phyloP scores from a whole-genome alignment of 2,888 invertebrate genomes.

The Nephrotoma flavescens region DNA sequence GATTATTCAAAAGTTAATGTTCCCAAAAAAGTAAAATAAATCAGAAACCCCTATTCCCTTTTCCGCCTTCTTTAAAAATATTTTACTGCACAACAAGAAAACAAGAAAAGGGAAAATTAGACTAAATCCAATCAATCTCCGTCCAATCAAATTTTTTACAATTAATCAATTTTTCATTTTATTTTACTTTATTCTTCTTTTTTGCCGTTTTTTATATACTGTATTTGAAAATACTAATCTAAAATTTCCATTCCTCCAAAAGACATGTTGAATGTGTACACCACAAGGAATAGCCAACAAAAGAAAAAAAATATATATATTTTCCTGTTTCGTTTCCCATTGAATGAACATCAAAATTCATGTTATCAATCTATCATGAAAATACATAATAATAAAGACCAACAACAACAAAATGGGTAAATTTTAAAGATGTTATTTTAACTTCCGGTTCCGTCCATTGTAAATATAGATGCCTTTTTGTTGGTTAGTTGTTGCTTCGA shows the following conservation, averaged over 20 bases:
- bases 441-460: neutral
- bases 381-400: neutral
- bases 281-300: neutral
- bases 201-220: neutral
- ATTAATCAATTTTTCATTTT: neutral
- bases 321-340: neutral
- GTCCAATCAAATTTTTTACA: neutral
- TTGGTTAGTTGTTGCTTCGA: neutral
- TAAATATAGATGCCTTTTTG: neutral
- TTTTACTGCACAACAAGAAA: neutral
- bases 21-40: neutral
- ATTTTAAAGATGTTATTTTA: neutral
- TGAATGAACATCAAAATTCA: neutral
- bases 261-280: neutral
- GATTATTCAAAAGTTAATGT: neutral
- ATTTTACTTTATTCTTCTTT: neutral
- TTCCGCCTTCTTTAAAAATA: neutral
- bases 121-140: neutral
- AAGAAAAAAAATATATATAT: neutral
- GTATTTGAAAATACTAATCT: neutral
- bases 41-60: neutral
- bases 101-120: neutral
- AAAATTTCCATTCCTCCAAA: neutral
- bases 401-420: neutral
- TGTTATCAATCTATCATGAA: neutral